Evolutionary conservation across 2,113 vertebrate species (phyloP), one percentile per base, ranked within the genome.

Genomic region (Crotophaga sulcirostris): DNA sequence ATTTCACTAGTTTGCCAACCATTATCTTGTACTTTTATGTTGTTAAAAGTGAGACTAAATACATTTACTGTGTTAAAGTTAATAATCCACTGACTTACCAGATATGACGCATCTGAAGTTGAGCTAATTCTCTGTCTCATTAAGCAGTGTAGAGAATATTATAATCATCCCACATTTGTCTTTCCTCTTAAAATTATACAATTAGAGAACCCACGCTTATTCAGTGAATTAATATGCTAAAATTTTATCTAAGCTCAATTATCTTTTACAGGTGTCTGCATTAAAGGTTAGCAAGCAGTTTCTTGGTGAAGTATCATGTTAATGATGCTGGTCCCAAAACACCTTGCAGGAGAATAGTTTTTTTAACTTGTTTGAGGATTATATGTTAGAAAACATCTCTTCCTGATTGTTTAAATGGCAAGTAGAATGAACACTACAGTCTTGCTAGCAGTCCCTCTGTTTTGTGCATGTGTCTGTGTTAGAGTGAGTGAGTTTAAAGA

Each of bases 51-150:
- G 93, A 95, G 18, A 38, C 38, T 74, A 92, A 55, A 68, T 88
- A 28, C 74, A 78, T 90, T 90, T 90, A 83, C 70, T 89, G 63
- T 84, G 62, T 89, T 97, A 94, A 95, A 97, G 62, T 95, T 97
- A 97, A 97, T 95, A 96, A 96, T 83, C 73, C 75, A 52, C n/a
- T 94, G 90, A 95, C 44, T 96, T 95, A 96, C 72, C 83, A 94
- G 60, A 79, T 58, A 80, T 36, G 82, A 92, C 86, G 95, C 77
- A 87, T 84, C 25, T 64, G 59, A 95, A 96, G 84, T 60, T n/a
- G n/a, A 93, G 81, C 25, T 92, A 90, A 96, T 96, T 96, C 87
- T 94, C 29, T 97, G 80, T 94, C 94, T 97, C 93, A 94, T 97
- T 96, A 97, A 94, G 67, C 82, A 90, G 45, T 36, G 17, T 24